Percentiles rank a stretch among this genome's conserved stretches.
Evolutionary conservation across 2,888 invertebrate species (phyloP).

Genomic region (Gortyna flavago): DNA sequence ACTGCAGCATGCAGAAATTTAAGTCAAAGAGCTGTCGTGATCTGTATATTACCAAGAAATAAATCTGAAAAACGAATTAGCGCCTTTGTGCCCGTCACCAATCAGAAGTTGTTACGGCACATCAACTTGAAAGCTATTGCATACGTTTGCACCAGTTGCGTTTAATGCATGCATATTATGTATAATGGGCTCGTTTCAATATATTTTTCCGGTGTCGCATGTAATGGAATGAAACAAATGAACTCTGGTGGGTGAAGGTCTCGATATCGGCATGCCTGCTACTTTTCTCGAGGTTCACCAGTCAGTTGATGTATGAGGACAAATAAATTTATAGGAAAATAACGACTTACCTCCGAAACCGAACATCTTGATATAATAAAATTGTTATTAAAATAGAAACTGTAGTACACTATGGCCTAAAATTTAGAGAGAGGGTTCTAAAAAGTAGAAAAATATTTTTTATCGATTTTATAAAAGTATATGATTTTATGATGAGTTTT

Average conservation of each 20-base stretch:
- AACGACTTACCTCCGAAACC: constrained; percentile 56
- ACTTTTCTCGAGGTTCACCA: background rate
- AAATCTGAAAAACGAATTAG: background rate
- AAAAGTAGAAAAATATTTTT: constrained; percentile 47
- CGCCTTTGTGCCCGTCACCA: too few relatives aligned
- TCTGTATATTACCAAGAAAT: too few relatives aligned
- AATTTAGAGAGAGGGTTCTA: constrained; percentile 43
- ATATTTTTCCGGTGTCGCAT: too few relatives aligned
- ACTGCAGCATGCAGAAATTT: too few relatives aligned
- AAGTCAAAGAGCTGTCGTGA: too few relatives aligned
- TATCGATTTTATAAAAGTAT: constrained; percentile 55
- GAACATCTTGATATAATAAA: constrained; percentile 43
- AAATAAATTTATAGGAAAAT: background rate
- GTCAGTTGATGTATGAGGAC: background rate
- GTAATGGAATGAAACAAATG: background rate
- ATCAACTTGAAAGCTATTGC: background rate
- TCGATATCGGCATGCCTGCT: background rate
- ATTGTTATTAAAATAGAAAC: constrained; percentile 40
- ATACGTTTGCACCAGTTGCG: too few relatives aligned
- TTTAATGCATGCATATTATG: too few relatives aligned
- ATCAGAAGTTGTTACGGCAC: background rate
- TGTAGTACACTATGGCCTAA: constrained; percentile 20
- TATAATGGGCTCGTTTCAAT: background rate
- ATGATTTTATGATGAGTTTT: constrained; percentile 64
- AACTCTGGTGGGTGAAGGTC: background rate